phyloP scores from a whole-genome alignment of 2,797 vertebrate species.

The Oryzias dopingdopingensis region DNA sequence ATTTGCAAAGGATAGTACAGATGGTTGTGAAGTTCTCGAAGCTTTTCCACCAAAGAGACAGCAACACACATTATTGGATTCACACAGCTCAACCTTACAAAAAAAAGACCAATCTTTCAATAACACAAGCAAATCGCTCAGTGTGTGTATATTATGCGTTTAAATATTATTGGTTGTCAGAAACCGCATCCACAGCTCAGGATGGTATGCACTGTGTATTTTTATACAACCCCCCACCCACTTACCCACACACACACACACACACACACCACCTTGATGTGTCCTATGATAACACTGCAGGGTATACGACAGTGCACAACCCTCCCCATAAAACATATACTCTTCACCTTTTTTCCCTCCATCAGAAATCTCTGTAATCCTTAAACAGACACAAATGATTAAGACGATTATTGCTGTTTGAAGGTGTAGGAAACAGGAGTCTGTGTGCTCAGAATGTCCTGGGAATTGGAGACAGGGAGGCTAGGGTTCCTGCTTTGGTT shows the following conservation, averaged over 20 bases:
- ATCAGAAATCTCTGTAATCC: slow-evolving; percentile 51
- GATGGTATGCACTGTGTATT: slow-evolving; percentile 41
- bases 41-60: no score
- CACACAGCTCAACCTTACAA: not conserved
- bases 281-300: slow-evolving; percentile 47
- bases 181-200: slow-evolving; percentile 29
- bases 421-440: slow-evolving; percentile 51
- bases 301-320: slow-evolving; percentile 54
- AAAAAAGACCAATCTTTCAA: not conserved
- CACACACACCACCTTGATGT: slow-evolving; percentile 9
- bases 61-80: not conserved
- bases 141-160: slow-evolving; percentile 28
- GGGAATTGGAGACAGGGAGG: slow-evolving; percentile 9
- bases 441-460: slow-evolving; percentile 2
- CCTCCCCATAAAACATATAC: slow-evolving; percentile 46
- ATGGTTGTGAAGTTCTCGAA: no score
- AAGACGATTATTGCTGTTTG: slow-evolving; percentile 57
- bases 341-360: slow-evolving; percentile 21
- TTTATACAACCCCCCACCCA: slow-evolving; percentile 20
- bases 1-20: no score
- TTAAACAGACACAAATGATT: slow-evolving; percentile 57
- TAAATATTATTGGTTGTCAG: slow-evolving; percentile 53
- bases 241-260: no score
- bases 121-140: slow-evolving; percentile 43
- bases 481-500: slow-evolving; percentile 38